A percentile compares a stretch with the other conserved stretches of the same genome.
phyloP scores from a whole-genome alignment of 1,140 invertebrate species.

The Hydropsyche tenuis region DNA sequence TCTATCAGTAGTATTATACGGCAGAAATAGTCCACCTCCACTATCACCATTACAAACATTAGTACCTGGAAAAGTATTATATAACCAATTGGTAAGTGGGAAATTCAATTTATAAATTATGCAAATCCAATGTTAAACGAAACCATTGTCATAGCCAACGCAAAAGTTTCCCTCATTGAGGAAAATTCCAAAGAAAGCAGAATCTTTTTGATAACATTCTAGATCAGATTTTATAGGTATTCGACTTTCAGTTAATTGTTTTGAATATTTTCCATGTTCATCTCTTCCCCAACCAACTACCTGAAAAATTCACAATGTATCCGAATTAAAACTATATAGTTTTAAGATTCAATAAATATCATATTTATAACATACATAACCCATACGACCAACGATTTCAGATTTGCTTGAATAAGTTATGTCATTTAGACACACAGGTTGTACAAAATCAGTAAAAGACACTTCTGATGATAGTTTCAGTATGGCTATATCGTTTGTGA shows the following conservation, averaged over 20 bases:
- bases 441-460: constrained; percentile 56
- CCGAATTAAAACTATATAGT: background rate
- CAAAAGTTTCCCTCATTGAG: constrained; percentile 37
- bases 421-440: constrained; percentile 59
- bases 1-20: constrained; percentile 43
- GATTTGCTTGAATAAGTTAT: constrained; percentile 54
- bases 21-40: constrained; percentile 52
- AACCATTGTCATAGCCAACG: constrained; percentile 45
- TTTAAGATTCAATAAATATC: background rate
- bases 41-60: constrained; percentile 55
- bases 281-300: constrained; percentile 44
- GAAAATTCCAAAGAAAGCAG: constrained; percentile 38
- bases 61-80: constrained; percentile 34
- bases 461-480: constrained; percentile 43
- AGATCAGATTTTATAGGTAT: constrained; percentile 53
- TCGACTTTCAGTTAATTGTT: constrained; percentile 45
- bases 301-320: constrained; percentile 13
- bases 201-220: constrained; percentile 54
- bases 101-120: background rate
- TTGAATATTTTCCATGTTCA: constrained; percentile 19
- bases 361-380: constrained; percentile 40
- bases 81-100: too few species aligned
- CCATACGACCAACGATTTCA: constrained; percentile 25
- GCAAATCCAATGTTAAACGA: background rate
- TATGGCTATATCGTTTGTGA: constrained; percentile 45